phyloP scores from a whole-genome alignment of 2,797 vertebrate genomes.

The Sebastes umbrosus region DNA sequence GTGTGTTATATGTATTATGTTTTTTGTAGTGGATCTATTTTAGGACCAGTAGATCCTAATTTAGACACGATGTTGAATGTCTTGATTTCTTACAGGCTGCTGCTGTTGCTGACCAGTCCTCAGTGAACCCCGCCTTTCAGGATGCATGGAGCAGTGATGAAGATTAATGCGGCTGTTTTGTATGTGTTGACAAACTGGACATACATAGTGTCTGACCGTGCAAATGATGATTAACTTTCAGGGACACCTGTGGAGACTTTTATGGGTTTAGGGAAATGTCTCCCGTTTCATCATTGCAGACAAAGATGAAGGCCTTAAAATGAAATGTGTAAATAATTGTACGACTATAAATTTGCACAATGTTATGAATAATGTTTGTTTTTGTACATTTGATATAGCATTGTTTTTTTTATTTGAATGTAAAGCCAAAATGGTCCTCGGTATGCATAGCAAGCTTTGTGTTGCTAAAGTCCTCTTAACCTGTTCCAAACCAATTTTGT shows the following conservation, averaged over 20 bases:
- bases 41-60: not conserved
- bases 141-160: constrained; percentile 97
- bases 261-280: not conserved
- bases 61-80: not conserved
- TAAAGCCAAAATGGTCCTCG: not conserved
- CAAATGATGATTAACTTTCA: not conserved
- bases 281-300: not conserved
- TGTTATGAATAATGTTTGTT: not conserved
- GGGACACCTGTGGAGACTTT: not conserved
- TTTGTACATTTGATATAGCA: constrained; percentile 18
- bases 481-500: not conserved
- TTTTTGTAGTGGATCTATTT: not conserved
- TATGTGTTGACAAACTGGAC: not conserved
- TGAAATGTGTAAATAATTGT: constrained; percentile 21
- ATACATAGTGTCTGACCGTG: not conserved
- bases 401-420: not conserved
- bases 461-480: not conserved
- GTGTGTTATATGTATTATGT: not conserved
- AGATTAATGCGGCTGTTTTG: constrained; percentile 77
- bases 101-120: constrained; percentile 55
- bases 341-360: not conserved
- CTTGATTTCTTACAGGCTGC: constrained; percentile 56
- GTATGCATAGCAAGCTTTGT: not conserved
- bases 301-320: constrained; percentile 1
- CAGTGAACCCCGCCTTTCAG: constrained; percentile 86